Evolutionary conservation across 2,113 vertebrate genomes (phyloP), one percentile per base, ranked within the genome.

Genomic region (Siniperca chuatsi): DNA sequence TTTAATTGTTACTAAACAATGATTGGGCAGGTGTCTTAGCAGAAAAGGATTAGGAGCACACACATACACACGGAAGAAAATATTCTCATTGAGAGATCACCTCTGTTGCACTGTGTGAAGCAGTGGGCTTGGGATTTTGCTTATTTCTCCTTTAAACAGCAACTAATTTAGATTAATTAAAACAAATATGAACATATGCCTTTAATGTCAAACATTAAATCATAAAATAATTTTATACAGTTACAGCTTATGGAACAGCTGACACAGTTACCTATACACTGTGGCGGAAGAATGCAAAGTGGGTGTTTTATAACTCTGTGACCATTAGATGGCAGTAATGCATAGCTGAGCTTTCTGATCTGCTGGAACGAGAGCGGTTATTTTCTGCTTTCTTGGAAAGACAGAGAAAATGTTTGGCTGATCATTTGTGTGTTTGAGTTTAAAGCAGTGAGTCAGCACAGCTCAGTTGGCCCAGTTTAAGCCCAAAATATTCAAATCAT

Each of bases 321-420:
- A 76, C 95, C 96, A 95, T 93, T 93, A 96, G 96, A 94, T 96
- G 96, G 95, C 96, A 95, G 92, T 96, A 92, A 95, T 92, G 93
- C 89, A 94, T 91, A 94, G 84, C 90, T 48, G 65, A 92, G 88
- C 23, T 66, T 1, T 58, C 37, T 3, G 46, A 55, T 64, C 35
- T 29, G 12, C 65, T 84, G 60, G 4, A 54, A 65, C 10, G 0
- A 75, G 42, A 79, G 33, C 8, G 62, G 60, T n/a, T 64, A 18
- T 23, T 50, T 72, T 71, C 48, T 86, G 60, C 75, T 85, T 64
- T 85, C 62, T 61, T 81, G 42, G 57, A 82, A 78, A 87, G 83
- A 69, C 23, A 67, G 18, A 67, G 46, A 70, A 50, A 75, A 35
- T 18, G 73, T 83, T 79, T 78, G 75, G 42, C 58, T 84, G 46